A percentile compares a stretch with the other conserved stretches of the same genome.
phyloP scores from a whole-genome alignment of 2,797 vertebrate species.

The Micropoecilia bifurca region DNA sequence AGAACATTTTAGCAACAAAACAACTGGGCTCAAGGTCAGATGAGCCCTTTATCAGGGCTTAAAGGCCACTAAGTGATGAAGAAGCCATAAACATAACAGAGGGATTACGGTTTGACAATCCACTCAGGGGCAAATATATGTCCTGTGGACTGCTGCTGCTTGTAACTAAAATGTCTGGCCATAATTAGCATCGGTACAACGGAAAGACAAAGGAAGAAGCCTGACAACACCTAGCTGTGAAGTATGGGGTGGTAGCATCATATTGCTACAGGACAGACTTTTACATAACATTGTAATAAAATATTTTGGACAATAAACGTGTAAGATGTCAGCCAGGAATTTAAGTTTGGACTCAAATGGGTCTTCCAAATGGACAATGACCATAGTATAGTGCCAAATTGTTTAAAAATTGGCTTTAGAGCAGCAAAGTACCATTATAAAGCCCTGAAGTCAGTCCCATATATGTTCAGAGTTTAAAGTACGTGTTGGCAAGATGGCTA shows the following conservation, averaged over 20 bases:
- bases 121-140: background rate
- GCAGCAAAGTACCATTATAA: background rate
- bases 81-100: background rate
- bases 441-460: background rate
- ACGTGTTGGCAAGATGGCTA: background rate
- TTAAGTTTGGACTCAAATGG: background rate
- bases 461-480: background rate
- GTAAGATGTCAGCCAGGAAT: background rate
- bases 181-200: background rate
- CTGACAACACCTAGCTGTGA: background rate
- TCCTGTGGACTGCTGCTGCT: background rate
- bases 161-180: background rate
- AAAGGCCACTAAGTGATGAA: background rate
- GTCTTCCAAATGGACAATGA: background rate
- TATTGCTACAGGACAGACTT: background rate
- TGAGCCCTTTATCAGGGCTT: background rate
- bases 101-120: background rate
- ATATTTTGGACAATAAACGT: background rate
- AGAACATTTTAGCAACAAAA: too few relatives aligned
- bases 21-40: background rate
- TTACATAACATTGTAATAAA: background rate
- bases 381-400: background rate
- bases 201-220: background rate
- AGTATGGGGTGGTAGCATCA: background rate
- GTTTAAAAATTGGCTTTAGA: background rate